A percentile compares a stretch with the other conserved stretches of the same genome.
These are phyloP conservation scores for Chymomyza costata DNA, from an alignment of 1,140 invertebrate species.

Conservation along the genomic window DNA sequence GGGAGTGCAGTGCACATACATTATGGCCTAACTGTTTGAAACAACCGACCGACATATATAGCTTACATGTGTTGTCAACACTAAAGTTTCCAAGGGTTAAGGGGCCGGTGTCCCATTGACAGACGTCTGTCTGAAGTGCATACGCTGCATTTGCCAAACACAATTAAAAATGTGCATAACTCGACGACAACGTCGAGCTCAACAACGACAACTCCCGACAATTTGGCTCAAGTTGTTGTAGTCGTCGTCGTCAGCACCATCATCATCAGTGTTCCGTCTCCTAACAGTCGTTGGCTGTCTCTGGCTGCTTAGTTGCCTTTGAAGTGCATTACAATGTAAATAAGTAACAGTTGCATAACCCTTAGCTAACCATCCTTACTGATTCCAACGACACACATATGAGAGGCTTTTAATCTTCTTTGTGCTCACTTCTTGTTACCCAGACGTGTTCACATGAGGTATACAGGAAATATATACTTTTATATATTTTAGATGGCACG, in stretches of 20 bases:
- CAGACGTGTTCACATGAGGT: no score
- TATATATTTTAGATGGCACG: no score
- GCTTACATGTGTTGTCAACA: slow-evolving; percentile 30
- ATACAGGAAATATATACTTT: no score
- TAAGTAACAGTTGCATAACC: no score
- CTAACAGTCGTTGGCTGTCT: slow-evolving; percentile 28
- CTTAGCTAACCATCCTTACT: no score
- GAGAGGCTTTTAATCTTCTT: no score
- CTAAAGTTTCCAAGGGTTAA: no score
- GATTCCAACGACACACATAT: no score
- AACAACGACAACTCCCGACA: slow-evolving; percentile 12
- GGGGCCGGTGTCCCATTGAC: slow-evolving; percentile 31
- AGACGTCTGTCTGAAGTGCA: slow-evolving; percentile 42
- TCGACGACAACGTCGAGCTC: slow-evolving; percentile 28
- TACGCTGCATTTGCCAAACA: slow-evolving; percentile 59
- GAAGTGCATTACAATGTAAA: slow-evolving; percentile 68
- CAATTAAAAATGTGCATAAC: slow-evolving; percentile 71
- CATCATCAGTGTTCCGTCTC: slow-evolving; percentile 45
- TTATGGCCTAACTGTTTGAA: no score
- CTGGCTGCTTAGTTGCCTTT: slow-evolving; percentile 51
- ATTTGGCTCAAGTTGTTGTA: slow-evolving; percentile 61
- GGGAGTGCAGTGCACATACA: slow-evolving; percentile 10
- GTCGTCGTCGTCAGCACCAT: slow-evolving; percentile 17
- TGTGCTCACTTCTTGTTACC: no score
- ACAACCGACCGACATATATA: slow-evolving; percentile 40